Percentiles rank a stretch among this genome's conserved stretches.
Evolutionary conservation across 2,797 vertebrate genomes (phyloP).

Genomic region (Uromys caudimaculatus): DNA sequence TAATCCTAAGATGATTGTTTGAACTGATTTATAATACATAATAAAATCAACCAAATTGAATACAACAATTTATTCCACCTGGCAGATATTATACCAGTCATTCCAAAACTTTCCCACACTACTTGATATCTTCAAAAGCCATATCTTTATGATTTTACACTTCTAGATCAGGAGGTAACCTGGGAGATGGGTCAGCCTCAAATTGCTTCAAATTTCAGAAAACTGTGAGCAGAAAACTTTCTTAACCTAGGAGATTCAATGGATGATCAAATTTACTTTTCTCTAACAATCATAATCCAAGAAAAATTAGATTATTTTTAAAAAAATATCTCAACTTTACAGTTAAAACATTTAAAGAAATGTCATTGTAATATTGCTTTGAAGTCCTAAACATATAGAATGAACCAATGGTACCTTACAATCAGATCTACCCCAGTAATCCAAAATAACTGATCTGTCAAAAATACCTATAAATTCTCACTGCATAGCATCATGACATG

Average conservation of each 20-base stretch:
- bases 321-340: background rate
- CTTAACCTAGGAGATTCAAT: background rate
- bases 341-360: slow-evolving; percentile 47
- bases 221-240: background rate
- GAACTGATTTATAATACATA: background rate
- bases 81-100: background rate
- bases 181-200: background rate
- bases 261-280: background rate
- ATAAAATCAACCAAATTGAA: slow-evolving; percentile 8
- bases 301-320: background rate
- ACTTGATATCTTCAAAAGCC: background rate
- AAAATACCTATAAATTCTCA: slow-evolving; percentile 6
- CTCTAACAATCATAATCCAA: background rate
- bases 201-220: slow-evolving; percentile 33
- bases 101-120: background rate
- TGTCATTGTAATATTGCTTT: background rate
- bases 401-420: background rate
- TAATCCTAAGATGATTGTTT: background rate
- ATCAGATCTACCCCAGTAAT: background rate
- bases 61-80: background rate
- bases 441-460: background rate
- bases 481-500: background rate
- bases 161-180: background rate
- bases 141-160: background rate
- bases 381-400: slow-evolving; percentile 40